Evolutionary conservation across 2,113 vertebrate species (phyloP), one percentile per base, ranked within the genome.

Genomic region (Notothenia coriiceps): DNA sequence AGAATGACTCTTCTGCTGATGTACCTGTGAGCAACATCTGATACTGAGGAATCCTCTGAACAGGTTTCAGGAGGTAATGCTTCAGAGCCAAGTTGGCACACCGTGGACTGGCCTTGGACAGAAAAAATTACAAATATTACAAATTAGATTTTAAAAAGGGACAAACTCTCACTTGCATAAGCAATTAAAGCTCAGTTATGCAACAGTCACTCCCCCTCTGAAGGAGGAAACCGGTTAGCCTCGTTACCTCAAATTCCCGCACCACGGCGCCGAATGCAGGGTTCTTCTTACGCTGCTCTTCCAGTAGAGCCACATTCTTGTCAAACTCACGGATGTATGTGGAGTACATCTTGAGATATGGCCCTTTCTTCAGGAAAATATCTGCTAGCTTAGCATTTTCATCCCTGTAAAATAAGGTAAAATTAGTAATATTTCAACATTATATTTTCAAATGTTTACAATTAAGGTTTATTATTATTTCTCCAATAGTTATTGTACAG

Each of bases 11-110:
- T 20, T 59, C 25, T 55, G 22, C 17, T 13, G 12, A 61, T 56
- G 47, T 95, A 99, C 98, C 98, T 96, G 97, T 97, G 72, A 99
- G 93, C 68, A 99, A 94, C 77, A 99, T 95, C 85, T 96, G 95
- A 92, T 99, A 99, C 4, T 99, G 98, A 20, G 98, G 98, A 88
- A 99, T 99, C 93, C 98, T 97, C 93, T 99, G 98, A 72, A 99
- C 96, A 0, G 98, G 98, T 87, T 99, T 99, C 61, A 99, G 96
- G 33, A 99, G 94, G 92, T 99, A 98, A 91, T 99, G 97, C 89
- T 96, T 99, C 85, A 99, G 92, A 80, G 98, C 98, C 85, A 99
- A 91, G 76, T 92, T 97, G 46, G 97, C 97, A 87, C 98, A 99
- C 65, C 97, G 96, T 1, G 97, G 96, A 85, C 95, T 96, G 91